Conservation (phyloP, 2,113 vertebrate species). For the Carassius gibelio region DNA sequence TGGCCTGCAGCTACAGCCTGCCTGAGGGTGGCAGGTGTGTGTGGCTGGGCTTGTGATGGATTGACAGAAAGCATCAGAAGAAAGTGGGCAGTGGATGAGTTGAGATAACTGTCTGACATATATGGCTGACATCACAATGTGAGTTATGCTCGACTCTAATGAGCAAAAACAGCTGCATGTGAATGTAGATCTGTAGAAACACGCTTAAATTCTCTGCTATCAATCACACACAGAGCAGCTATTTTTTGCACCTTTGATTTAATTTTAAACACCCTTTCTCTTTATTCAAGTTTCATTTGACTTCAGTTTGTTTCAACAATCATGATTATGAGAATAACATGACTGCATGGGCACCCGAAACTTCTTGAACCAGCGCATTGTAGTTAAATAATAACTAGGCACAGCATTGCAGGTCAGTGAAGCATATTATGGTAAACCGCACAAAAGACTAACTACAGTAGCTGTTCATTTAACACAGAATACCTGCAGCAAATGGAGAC, state of each 20-base stretch:
- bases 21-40: slow-evolving; percentile 75
- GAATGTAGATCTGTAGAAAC: slow-evolving; percentile 42
- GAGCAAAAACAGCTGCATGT: slow-evolving; percentile 59
- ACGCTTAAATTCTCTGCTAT: slow-evolving; percentile 56
- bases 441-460: background rate
- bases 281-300: background rate
- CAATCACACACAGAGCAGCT: slow-evolving; percentile 51
- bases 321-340: slow-evolving; percentile 4
- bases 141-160: slow-evolving; percentile 62
- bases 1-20: slow-evolving; percentile 65
- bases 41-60: slow-evolving; percentile 61
- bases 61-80: slow-evolving; percentile 60
- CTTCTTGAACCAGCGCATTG: background rate
- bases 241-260: slow-evolving; percentile 15
- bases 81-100: slow-evolving; percentile 38
- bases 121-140: slow-evolving; percentile 62
- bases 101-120: slow-evolving; percentile 58
- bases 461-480: background rate
- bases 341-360: background rate
- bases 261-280: slow-evolving; percentile 6
- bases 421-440: background rate
- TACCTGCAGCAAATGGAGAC: background rate
- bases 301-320: slow-evolving; percentile 1
- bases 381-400: slow-evolving; percentile 19
- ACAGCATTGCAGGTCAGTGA: slow-evolving; percentile 4